Conservation (phyloP, 2,888 invertebrate genomes). For the Hirtodrosophila duncani region DNA sequence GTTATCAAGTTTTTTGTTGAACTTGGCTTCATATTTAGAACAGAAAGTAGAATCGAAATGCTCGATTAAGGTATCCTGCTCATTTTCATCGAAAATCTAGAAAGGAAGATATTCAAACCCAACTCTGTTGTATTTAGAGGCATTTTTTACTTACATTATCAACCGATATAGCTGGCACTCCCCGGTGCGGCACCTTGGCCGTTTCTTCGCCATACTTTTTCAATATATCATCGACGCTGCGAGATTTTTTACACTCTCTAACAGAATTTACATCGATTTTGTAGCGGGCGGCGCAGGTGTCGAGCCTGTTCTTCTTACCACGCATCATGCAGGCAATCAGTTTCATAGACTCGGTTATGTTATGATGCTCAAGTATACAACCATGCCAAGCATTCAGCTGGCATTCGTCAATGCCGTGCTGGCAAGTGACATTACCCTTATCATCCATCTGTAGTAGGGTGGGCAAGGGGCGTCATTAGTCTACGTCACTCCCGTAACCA, state of each 20-base stretch:
- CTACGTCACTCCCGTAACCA: not conserved
- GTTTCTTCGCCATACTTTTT: constrained; percentile 67
- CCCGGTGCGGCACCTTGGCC: constrained; percentile 52
- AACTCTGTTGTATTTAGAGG: not conserved
- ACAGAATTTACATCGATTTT: constrained; percentile 61
- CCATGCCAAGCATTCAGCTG: constrained; percentile 75
- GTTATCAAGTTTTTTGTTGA: constrained; percentile 29
- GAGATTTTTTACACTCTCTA: constrained; percentile 53
- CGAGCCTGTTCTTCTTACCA: constrained; percentile 36
- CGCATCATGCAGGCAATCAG: constrained; percentile 74
- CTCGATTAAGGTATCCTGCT: constrained; percentile 14
- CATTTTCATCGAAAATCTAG: constrained; percentile 20
- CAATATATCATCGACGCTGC: constrained; percentile 63
- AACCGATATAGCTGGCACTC: constrained; percentile 72
- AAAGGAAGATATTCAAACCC: not conserved
- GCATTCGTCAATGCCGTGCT: constrained; percentile 74
- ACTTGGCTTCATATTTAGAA: constrained; percentile 34
- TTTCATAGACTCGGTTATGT: constrained; percentile 50
- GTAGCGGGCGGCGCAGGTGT: constrained; percentile 54
- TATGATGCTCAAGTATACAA: constrained; percentile 74
- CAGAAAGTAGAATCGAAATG: constrained; percentile 44
- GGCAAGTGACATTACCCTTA: constrained; percentile 56
- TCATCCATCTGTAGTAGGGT: constrained; percentile 9
- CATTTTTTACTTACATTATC: constrained; percentile 62
- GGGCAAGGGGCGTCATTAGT: not conserved